Percentiles rank a stretch among this genome's conserved stretches.
Evolutionary conservation across 2,888 invertebrate species (phyloP).

Genomic region (Polylopha cassiicola): DNA sequence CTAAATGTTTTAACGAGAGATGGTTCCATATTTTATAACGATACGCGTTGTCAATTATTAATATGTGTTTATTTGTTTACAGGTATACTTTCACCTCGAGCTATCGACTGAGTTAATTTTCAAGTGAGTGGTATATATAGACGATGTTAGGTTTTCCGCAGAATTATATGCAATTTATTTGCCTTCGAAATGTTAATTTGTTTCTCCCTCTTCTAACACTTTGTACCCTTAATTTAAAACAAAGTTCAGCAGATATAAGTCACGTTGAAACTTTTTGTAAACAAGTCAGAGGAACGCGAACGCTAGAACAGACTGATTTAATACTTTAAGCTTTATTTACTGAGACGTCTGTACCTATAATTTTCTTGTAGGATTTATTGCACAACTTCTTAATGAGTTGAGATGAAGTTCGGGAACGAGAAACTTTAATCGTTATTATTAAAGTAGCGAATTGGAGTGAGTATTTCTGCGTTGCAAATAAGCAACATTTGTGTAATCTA

Average conservation of each 20-base stretch:
- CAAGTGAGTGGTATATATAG: constrained; percentile 10
- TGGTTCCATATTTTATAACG: constrained; percentile 27
- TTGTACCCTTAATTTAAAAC: constrained; percentile 34
- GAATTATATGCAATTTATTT: constrained; percentile 9
- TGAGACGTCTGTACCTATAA: constrained; percentile 55
- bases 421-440: constrained; percentile 23
- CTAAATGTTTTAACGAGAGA: constrained; percentile 32
- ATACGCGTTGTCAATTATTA: constrained; percentile 34
- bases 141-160: constrained; percentile 3
- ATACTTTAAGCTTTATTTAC: constrained; percentile 73
- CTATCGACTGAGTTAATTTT: not conserved
- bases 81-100: constrained; percentile 37
- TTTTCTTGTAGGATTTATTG: constrained; percentile 66
- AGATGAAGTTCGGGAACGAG: constrained; percentile 40
- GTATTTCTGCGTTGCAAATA: too few relatives aligned
- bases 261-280: constrained; percentile 64
- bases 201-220: constrained; percentile 31
- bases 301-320: constrained; percentile 62
- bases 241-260: constrained; percentile 62
- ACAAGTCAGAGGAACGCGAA: constrained; percentile 40
- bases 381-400: constrained; percentile 55
- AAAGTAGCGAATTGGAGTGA: constrained; percentile 1
- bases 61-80: constrained; percentile 43
- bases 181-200: constrained; percentile 32
- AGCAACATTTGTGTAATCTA: too few relatives aligned